A percentile compares a stretch with the other conserved stretches of the same genome.
phyloP scores from a whole-genome alignment of 2,113 vertebrate species.

The Ia io region DNA sequence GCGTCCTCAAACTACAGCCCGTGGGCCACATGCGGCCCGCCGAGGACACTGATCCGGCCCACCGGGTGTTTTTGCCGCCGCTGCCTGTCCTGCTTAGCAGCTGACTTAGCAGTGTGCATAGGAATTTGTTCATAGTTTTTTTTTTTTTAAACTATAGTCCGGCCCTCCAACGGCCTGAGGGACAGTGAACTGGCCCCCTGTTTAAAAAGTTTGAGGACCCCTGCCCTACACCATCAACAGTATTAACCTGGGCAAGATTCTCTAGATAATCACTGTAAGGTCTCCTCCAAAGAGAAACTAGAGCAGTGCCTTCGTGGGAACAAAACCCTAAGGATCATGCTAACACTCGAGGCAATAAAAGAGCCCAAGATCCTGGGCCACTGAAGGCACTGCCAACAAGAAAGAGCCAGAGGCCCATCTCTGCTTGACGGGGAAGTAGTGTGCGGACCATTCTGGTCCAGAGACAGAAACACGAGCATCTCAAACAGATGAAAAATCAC shows the following conservation, averaged over 20 bases:
- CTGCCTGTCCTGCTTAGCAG: no score
- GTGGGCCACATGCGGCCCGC: no score
- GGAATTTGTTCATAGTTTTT: no score
- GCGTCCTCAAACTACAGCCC: no score
- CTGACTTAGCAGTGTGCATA: no score
- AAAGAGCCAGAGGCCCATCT: constrained; percentile 88
- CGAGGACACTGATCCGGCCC: no score
- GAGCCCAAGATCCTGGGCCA: constrained; percentile 90
- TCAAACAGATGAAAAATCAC: constrained; percentile 84
- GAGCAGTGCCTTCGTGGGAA: constrained; percentile 90
- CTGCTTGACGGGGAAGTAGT: constrained; percentile 83
- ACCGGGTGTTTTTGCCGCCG: no score
- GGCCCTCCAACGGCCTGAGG: no score
- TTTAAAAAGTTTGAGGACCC: no score
- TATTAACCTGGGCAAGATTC: constrained; percentile 88
- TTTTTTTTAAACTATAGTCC: no score
- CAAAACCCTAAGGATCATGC: constrained; percentile 87
- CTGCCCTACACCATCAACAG: constrained; percentile 85
- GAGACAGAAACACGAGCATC: constrained; percentile 86
- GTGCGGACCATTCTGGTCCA: constrained; percentile 83
- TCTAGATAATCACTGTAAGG: constrained; percentile 90
- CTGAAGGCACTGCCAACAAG: constrained; percentile 90
- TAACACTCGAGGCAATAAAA: constrained; percentile 88
- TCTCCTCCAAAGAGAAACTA: constrained; percentile 91
- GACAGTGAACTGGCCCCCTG: no score